Conservation (phyloP, 2,888 invertebrate genomes). For the Brenthis ino region DNA sequence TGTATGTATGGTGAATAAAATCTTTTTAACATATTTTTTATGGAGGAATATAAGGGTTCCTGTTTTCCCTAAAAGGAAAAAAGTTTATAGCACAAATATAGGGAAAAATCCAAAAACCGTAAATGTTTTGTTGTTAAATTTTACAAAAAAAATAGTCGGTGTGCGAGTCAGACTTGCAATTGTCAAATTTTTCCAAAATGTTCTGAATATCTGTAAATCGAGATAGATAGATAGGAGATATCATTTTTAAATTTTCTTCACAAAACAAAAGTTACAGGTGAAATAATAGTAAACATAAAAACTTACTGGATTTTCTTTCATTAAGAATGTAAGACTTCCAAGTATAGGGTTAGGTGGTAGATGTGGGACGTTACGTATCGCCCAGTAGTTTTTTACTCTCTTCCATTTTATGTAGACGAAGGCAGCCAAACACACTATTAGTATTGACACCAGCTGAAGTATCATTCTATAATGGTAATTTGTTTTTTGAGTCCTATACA, state of each 20-base stretch:
- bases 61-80: too few relatives aligned
- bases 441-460: background rate
- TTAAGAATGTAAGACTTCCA: slow-evolving; percentile 53
- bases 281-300: background rate
- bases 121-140: too few relatives aligned
- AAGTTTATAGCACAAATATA: too few relatives aligned
- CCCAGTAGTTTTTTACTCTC: slow-evolving; percentile 36
- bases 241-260: too few relatives aligned
- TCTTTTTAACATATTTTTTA: too few relatives aligned
- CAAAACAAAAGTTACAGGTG: too few relatives aligned
- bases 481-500: background rate
- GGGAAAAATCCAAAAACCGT: too few relatives aligned
- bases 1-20: too few relatives aligned
- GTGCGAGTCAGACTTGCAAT: too few relatives aligned
- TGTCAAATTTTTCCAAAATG: too few relatives aligned
- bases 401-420: slow-evolving; percentile 35
- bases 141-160: too few relatives aligned
- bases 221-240: background rate
- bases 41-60: too few relatives aligned
- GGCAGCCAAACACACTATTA: background rate
- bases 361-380: slow-evolving; percentile 33
- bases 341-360: slow-evolving; percentile 45
- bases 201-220: background rate
- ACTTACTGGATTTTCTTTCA: slow-evolving; percentile 51
- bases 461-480: background rate